Evolutionary conservation across 1,140 invertebrate genomes (phyloP).

Genomic region (Ceratina australensis): DNA sequence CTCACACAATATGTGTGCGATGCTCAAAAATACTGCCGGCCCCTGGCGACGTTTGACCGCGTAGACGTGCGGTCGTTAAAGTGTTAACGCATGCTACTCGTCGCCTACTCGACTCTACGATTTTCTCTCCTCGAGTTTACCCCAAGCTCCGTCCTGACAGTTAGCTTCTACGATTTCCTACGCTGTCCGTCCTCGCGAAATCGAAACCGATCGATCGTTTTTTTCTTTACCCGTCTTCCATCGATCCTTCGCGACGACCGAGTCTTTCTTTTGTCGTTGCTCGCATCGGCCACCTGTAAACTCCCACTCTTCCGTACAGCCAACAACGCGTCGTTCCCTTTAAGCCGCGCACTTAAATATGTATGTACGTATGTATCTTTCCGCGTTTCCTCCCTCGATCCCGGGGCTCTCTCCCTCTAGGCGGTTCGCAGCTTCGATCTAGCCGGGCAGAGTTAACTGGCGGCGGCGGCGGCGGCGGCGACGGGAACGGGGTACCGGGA

Average conservation of each 20-base stretch:
- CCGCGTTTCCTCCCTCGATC: slow-evolving; percentile 15
- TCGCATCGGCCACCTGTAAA: neutral
- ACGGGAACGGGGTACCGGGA: slow-evolving; percentile 8
- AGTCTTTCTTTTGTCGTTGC: neutral
- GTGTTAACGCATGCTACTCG: too few relatives aligned
- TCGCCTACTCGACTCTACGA: too few relatives aligned
- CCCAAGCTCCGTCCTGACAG: neutral
- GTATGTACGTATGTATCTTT: slow-evolving; percentile 2
- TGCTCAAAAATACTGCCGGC: too few relatives aligned
- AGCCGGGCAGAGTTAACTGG: slow-evolving; percentile 41
- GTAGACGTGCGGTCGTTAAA: too few relatives aligned
- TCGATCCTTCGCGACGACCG: neutral
- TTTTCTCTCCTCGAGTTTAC: neutral
- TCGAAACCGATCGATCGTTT: neutral
- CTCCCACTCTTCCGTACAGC: neutral
- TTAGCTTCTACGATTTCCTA: neutral
- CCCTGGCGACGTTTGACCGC: too few relatives aligned
- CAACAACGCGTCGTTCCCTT: slow-evolving; percentile 22
- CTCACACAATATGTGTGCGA: too few relatives aligned
- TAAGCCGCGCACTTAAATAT: slow-evolving; percentile 5
- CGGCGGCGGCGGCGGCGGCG: too few relatives aligned
- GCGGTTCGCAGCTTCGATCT: slow-evolving; percentile 49
- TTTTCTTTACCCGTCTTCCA: neutral
- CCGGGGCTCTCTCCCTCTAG: slow-evolving; percentile 27
- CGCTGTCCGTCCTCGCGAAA: neutral